Conservation (phyloP, 2,888 invertebrate species). For the Amorpha juglandis region DNA sequence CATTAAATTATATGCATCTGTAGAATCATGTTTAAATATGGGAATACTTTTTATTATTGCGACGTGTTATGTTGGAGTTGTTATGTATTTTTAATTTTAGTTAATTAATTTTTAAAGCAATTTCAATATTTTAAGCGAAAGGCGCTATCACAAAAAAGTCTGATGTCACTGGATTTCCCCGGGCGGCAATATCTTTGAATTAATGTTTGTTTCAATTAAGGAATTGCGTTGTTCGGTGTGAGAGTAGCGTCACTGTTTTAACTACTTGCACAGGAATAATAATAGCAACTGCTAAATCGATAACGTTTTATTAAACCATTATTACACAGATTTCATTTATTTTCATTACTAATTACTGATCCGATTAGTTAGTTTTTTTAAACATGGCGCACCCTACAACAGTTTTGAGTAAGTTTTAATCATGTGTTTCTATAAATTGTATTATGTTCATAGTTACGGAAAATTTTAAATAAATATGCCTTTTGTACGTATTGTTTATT, state of each 20-base stretch:
- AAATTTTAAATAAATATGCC: no score
- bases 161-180: neutral
- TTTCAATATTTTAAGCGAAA: neutral
- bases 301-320: neutral
- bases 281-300: neutral
- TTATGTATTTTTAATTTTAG: no score
- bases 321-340: slow-evolving; percentile 11
- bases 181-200: neutral
- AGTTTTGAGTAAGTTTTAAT: neutral
- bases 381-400: neutral
- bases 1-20: no score
- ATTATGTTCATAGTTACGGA: no score
- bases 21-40: no score
- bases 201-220: slow-evolving; percentile 8
- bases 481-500: no score
- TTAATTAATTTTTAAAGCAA: no score
- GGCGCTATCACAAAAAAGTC: neutral
- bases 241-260: neutral
- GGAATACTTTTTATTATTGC: no score
- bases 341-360: neutral
- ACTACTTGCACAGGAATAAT: neutral
- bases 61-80: no score
- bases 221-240: neutral
- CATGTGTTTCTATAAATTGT: neutral
- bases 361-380: no score